Percentiles rank a stretch among this genome's conserved stretches.
These are phyloP conservation scores for Molorchus minor DNA, from an alignment of 2,888 invertebrate genomes.

Conservation along the genomic window DNA sequence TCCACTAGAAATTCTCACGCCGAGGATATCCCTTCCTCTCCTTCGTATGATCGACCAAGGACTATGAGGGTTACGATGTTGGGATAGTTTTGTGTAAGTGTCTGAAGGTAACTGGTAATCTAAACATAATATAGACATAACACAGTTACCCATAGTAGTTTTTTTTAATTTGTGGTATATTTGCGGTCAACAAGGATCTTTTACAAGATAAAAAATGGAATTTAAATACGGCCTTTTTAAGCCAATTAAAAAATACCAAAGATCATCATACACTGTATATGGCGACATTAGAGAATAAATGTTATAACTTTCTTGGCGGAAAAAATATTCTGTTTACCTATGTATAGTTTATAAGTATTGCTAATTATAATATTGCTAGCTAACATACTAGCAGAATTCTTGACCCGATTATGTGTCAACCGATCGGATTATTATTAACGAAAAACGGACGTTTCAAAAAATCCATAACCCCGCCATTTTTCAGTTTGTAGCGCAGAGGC, in stretches of 20 bases:
- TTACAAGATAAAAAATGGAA: not conserved
- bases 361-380: too few species aligned
- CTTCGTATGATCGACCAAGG: conserved; percentile 69
- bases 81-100: conserved; percentile 63
- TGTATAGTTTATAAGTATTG: too few species aligned
- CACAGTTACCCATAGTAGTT: not conserved
- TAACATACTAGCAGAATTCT: too few species aligned
- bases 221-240: not conserved
- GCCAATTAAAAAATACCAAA: not conserved
- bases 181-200: not conserved
- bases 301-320: too few species aligned
- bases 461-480: too few species aligned
- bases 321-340: too few species aligned
- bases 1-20: conserved; percentile 69
- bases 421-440: too few species aligned
- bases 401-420: too few species aligned
- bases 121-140: conserved; percentile 20
- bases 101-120: conserved; percentile 60
- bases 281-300: not conserved
- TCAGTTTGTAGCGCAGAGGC: too few species aligned
- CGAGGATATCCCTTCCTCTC: conserved; percentile 67
- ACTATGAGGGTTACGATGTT: conserved; percentile 65
- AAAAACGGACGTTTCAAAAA: too few species aligned
- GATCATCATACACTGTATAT: not conserved
- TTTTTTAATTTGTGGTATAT: not conserved